Percentiles rank a stretch among this genome's conserved stretches.
Evolutionary conservation across 2,797 vertebrate genomes (phyloP).

Genomic region (Catostomus latipinnis): DNA sequence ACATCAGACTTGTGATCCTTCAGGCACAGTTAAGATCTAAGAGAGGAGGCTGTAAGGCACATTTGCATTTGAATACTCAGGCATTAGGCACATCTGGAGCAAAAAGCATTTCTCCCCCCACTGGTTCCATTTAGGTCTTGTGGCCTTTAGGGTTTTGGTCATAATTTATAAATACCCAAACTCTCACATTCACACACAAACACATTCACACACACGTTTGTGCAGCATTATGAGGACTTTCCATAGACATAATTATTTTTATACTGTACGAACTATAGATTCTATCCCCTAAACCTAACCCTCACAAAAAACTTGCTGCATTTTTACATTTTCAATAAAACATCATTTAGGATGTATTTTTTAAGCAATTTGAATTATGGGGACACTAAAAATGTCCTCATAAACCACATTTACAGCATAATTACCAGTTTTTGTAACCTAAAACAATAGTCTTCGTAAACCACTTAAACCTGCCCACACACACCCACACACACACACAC

Average conservation of each 20-base stretch:
- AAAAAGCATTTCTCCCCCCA: constrained; percentile 24
- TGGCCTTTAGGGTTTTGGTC: constrained; percentile 47
- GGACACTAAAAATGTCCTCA: no score
- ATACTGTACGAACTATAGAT: no score
- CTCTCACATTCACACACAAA: constrained; percentile 36
- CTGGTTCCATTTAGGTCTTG: constrained; percentile 5
- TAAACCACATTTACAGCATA: no score
- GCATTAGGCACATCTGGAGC: constrained; percentile 44
- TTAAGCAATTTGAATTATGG: no score
- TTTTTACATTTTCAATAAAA: no score
- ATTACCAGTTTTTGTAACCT: no score
- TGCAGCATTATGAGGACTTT: no score
- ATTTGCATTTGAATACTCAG: constrained; percentile 40
- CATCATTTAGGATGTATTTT: no score
- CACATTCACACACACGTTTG: background rate
- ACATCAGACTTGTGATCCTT: constrained; percentile 52
- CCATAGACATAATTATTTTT: no score
- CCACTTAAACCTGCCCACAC: background rate
- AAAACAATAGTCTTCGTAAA: no score
- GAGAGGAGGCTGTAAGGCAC: constrained; percentile 54
- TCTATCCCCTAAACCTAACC: no score
- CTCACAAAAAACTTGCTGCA: no score
- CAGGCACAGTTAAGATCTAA: constrained; percentile 60
- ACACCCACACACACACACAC: constrained; percentile 57
- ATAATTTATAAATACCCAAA: constrained; percentile 50